These are phyloP conservation scores for Xanthostigma xanthostigma DNA, from an alignment of 2,888 invertebrate species.

Conservation along the genomic window DNA sequence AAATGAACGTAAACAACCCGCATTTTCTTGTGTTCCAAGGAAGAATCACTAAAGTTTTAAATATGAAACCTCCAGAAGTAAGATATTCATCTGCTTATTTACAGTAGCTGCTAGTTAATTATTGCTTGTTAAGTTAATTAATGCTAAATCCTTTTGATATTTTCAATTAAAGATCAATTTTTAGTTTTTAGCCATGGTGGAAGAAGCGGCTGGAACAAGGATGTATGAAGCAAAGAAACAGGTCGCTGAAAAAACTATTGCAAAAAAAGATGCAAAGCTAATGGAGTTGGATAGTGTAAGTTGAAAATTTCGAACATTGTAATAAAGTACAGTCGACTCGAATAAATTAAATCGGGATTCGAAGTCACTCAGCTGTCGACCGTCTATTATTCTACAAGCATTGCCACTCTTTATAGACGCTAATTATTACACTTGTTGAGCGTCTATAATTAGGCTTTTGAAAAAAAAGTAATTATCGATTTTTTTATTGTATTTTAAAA, in stretches of 20 bases:
- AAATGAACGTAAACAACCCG: constrained; percentile 97
- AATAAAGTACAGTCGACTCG: too few species aligned
- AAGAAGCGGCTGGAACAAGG: constrained; percentile 95
- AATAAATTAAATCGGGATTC: too few species aligned
- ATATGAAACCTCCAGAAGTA: constrained; percentile 96
- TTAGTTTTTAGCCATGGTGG: constrained; percentile 88
- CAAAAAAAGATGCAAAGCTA: constrained; percentile 84
- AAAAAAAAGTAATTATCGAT: too few species aligned
- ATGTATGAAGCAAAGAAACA: constrained; percentile 93
- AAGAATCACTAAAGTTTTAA: constrained; percentile 93
- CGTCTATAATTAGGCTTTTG: too few species aligned
- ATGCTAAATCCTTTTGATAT: background rate
- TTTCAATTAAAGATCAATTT: background rate
- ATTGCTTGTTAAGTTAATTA: background rate
- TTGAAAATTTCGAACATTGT: constrained; percentile 6
- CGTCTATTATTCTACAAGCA: too few species aligned
- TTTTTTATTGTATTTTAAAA: too few species aligned
- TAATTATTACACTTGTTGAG: too few species aligned
- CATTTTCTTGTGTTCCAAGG: constrained; percentile 99
- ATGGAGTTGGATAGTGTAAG: constrained; percentile 66
- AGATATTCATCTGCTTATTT: constrained; percentile 10
- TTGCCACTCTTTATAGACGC: too few species aligned
- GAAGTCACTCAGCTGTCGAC: too few species aligned
- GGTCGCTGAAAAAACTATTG: constrained; percentile 70
- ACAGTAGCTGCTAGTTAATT: background rate